Conservation (phyloP, 1,140 invertebrate genomes). For the Whitmania pigra region DNA sequence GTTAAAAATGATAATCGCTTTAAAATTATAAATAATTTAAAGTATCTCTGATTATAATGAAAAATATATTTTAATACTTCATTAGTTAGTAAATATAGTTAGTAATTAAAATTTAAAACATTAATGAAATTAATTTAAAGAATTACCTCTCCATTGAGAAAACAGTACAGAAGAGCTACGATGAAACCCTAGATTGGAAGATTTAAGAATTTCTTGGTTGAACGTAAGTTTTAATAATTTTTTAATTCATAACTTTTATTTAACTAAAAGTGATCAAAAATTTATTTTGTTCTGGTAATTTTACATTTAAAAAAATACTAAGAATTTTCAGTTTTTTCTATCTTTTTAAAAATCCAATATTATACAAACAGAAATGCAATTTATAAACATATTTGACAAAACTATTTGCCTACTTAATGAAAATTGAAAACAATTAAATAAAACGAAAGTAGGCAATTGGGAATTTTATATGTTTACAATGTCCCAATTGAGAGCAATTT, state of each 20-base stretch:
- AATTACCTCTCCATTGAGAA: slow-evolving; percentile 73
- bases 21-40: neutral
- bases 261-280: neutral
- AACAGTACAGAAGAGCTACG: slow-evolving; percentile 77
- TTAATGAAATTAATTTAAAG: neutral
- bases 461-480: too few relatives aligned
- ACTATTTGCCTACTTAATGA: neutral
- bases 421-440: too few relatives aligned
- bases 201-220: neutral
- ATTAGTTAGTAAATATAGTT: too few relatives aligned
- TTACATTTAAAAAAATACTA: too few relatives aligned
- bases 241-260: neutral
- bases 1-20: too few relatives aligned
- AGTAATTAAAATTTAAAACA: neutral
- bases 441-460: too few relatives aligned
- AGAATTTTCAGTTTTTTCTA: too few relatives aligned
- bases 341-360: neutral
- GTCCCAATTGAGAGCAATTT: neutral
- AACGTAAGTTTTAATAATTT: neutral
- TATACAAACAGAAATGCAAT: neutral
- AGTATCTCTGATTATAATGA: neutral
- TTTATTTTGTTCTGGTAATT: neutral
- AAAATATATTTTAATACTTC: too few relatives aligned
- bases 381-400: neutral
- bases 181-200: slow-evolving; percentile 56